Conservation (phyloP, 2,113 vertebrate genomes). For the Megaptera novaeangliae region DNA sequence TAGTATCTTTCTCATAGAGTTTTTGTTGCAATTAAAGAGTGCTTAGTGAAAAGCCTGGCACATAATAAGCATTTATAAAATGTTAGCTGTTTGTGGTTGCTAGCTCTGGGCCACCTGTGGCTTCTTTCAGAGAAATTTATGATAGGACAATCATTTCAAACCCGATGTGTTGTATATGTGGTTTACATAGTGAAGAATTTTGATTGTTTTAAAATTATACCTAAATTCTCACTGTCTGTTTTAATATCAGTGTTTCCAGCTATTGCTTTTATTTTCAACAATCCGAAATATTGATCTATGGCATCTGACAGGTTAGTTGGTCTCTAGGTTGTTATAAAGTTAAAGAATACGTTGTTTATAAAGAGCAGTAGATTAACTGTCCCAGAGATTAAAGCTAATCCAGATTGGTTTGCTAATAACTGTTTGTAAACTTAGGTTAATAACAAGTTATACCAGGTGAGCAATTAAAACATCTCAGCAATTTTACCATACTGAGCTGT, state of each 20-base stretch:
- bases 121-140: conserved; percentile 73
- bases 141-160: conserved; percentile 72
- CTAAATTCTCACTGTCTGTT: conserved; percentile 60
- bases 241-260: conserved; percentile 59
- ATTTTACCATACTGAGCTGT: neutral
- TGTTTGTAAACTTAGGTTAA: neutral
- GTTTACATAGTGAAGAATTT: conserved; percentile 66
- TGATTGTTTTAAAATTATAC: conserved; percentile 64
- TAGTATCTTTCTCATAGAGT: neutral
- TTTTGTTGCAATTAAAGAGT: neutral
- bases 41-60: neutral
- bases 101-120: conserved; percentile 33
- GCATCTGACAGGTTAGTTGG: neutral
- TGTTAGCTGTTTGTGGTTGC: neutral
- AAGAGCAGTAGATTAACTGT: neutral
- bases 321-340: neutral
- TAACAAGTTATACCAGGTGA: neutral
- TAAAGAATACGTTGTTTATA: neutral
- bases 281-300: neutral
- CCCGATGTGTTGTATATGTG: conserved; percentile 60
- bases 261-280: conserved; percentile 58
- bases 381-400: neutral
- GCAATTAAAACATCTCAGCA: neutral
- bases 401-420: neutral
- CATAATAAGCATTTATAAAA: neutral